Evolutionary conservation across 1,140 invertebrate species (phyloP), one percentile per base, ranked within the genome.

Genomic region (Leptestheria dahalacensis): DNA sequence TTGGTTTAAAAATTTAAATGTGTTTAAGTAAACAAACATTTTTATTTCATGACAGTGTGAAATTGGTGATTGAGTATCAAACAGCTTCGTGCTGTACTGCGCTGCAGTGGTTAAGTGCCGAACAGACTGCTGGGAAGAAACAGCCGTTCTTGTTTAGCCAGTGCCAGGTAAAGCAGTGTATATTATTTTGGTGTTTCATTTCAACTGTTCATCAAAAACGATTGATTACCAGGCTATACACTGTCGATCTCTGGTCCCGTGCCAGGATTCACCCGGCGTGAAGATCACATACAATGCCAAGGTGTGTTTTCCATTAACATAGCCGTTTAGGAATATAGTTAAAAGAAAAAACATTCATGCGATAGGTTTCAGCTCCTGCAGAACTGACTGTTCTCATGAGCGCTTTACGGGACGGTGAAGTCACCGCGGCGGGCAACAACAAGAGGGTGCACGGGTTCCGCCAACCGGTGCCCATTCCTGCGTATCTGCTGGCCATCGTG

Each of bases 131-230:
- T 4, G 90, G 91, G 48, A 87, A 88, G 72, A 77, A 81, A 63
- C 78, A 88, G 67, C 92, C 93, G 0, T 97, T 89, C 70, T 68
- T 97, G 62, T 97, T 89, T 74, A 93, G 87, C 63, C 91, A 96
- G 72, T 93, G 88, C 73, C 83, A 92, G 77, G 85, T 87, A 75
- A 70, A 48, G 60, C 21, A n/a, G n/a, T n/a, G n/a, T n/a, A n/a
- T n/a, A n/a, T n/a, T n/a, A n/a, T n/a, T n/a, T n/a, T n/a, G n/a
- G n/a, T n/a, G n/a, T 56, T 58, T 20, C 25, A 53, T 18, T 41
- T 23, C 47, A 15, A 6, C 6, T 61, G 60, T 54, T 55, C 47
- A 62, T 46, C 61, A 18, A 28, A 61, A 46, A 59, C 60, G 11
- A 46, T 58, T 63, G 55, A 64, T 66, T 72, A 73, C 59, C 68